Percentiles rank a stretch among this genome's conserved stretches.
These are phyloP conservation scores for Ophiodon elongatus DNA, from an alignment of 2,113 vertebrate genomes.

Conservation along the genomic window DNA sequence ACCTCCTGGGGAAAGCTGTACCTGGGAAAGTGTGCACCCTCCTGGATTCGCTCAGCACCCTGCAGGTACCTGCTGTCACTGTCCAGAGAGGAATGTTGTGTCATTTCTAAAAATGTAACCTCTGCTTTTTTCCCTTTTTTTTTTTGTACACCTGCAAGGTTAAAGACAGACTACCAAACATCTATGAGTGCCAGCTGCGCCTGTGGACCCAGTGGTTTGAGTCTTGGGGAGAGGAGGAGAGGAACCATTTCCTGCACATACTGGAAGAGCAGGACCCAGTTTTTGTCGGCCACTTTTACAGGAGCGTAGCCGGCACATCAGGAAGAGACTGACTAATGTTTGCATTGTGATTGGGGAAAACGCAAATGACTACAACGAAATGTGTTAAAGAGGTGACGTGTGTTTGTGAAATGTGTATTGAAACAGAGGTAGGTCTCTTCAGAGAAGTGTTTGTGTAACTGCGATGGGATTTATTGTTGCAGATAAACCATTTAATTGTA, in stretches of 20 bases:
- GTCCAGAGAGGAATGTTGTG: neutral
- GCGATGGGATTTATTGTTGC: constrained; percentile 1
- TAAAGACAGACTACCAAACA: constrained; percentile 86
- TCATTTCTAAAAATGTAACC: neutral
- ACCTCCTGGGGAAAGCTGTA: constrained; percentile 90
- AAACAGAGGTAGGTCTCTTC: neutral
- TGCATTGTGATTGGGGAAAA: neutral
- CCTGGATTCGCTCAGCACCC: constrained; percentile 87
- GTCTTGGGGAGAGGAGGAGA: constrained; percentile 90
- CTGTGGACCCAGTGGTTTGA: constrained; percentile 95
- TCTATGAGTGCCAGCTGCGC: constrained; percentile 92
- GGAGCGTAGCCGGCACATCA: constrained; percentile 86
- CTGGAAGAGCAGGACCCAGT: constrained; percentile 86
- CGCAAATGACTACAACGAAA: neutral
- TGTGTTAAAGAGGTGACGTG: constrained; percentile 1
- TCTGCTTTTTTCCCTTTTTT: constrained; percentile 1
- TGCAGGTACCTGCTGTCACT: constrained; percentile 79
- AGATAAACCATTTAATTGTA: constrained; percentile 12
- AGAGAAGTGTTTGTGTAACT: constrained; percentile 14
- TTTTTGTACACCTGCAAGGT: constrained; percentile 68
- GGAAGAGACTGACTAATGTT: constrained; percentile 79
- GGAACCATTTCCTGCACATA: constrained; percentile 88
- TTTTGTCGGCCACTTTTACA: constrained; percentile 89
- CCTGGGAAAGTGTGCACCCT: constrained; percentile 90
- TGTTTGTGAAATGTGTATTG: neutral